Conservation (phyloP, 2,113 vertebrate species). For the Prinia subflava region DNA sequence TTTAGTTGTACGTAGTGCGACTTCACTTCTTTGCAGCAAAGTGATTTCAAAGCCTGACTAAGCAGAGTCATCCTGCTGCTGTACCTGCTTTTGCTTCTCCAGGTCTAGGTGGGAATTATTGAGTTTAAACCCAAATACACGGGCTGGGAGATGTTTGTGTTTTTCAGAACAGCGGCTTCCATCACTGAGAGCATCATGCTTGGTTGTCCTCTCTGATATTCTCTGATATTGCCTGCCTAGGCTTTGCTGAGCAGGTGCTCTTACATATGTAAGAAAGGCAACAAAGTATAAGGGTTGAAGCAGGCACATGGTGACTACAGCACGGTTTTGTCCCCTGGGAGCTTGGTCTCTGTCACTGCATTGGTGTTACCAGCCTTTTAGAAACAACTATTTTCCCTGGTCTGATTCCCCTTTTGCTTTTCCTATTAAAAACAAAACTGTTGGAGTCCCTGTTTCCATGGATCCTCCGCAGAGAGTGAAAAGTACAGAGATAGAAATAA, state of each 20-base stretch:
- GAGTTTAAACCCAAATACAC: not conserved
- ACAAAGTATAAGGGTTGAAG: not conserved
- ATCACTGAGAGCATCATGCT: not conserved
- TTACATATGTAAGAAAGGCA: not conserved
- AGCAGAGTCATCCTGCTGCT: not conserved
- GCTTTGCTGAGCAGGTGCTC: not conserved
- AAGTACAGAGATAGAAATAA: too few relatives aligned
- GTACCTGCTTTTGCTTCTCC: not conserved
- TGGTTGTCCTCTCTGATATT: not conserved
- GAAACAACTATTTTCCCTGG: not conserved
- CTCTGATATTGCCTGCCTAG: not conserved
- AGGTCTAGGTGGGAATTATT: fast-evolving
- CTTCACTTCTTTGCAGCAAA: not conserved
- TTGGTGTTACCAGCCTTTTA: not conserved
- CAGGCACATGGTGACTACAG: not conserved
- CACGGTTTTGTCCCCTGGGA: not conserved
- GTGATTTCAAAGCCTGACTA: not conserved
- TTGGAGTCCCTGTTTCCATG: too few relatives aligned
- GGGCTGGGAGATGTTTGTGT: not conserved
- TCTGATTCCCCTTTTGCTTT: not conserved
- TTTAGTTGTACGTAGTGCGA: not conserved
- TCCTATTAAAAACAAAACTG: not conserved
- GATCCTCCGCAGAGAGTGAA: too few relatives aligned
- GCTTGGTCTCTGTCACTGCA: not conserved
- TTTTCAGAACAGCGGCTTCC: not conserved